Conservation (phyloP, 1,140 invertebrate species). For the Drosophila teissieri region DNA sequence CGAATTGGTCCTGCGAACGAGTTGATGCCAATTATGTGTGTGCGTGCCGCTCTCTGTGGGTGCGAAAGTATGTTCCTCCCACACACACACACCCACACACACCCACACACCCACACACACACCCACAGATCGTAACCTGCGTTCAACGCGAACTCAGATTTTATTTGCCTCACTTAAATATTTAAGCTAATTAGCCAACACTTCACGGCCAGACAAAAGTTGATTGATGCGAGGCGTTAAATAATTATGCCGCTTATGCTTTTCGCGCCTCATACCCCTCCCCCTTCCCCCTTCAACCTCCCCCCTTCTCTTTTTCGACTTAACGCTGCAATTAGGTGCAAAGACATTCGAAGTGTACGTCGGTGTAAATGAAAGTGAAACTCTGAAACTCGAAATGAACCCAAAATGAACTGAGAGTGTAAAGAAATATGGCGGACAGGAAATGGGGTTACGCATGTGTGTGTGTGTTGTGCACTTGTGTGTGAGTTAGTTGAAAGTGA, state of each 20-base stretch:
- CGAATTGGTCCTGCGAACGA: conserved; percentile 28
- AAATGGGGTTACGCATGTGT: not conserved
- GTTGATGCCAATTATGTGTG: conserved; percentile 69
- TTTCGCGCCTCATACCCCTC: conserved; percentile 3
- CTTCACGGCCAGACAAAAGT: conserved; percentile 51
- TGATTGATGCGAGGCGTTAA: conserved; percentile 72
- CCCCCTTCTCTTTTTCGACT: not conserved
- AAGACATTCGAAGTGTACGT: conserved; percentile 32
- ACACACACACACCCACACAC: conserved; percentile 1
- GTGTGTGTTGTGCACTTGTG: not conserved
- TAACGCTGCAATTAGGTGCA: conserved; percentile 40
- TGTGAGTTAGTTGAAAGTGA: conserved; percentile 18
- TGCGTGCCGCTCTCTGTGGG: conserved; percentile 41
- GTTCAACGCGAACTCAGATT: conserved; percentile 42
- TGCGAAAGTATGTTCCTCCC: conserved; percentile 29
- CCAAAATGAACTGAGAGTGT: no score
- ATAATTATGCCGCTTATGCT: conserved; percentile 57
- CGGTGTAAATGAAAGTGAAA: conserved; percentile 15
- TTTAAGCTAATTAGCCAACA: conserved; percentile 79
- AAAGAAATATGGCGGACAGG: not conserved
- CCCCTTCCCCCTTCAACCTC: no score
- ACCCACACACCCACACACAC: no score
- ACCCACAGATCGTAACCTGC: not conserved
- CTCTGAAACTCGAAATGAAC: not conserved
- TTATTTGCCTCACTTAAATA: conserved; percentile 76